A percentile compares a stretch with the other conserved stretches of the same genome.
Evolutionary conservation across 2,113 vertebrate genomes (phyloP).

Genomic region (Limanda limanda): DNA sequence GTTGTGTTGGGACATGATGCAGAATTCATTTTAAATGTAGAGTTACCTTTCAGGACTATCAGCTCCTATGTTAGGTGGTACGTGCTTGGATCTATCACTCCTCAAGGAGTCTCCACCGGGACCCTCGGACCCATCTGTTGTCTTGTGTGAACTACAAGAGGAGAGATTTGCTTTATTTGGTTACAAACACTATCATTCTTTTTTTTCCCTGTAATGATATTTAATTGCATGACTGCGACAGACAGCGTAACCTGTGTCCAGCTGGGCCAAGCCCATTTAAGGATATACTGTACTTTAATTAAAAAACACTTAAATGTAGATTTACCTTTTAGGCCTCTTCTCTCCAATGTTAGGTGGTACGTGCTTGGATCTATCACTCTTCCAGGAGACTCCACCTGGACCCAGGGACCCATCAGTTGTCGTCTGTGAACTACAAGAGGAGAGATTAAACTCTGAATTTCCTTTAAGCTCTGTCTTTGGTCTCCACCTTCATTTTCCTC

Average conservation of each 20-base stretch:
- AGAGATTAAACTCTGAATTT: no score
- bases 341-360: fast-evolving
- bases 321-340: background rate
- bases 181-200: no score
- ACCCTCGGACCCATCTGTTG: background rate
- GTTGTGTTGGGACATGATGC: no score
- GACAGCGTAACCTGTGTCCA: no score
- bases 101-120: background rate
- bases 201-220: no score
- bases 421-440: background rate
- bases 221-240: no score
- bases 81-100: fast-evolving
- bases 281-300: no score
- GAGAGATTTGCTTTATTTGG: background rate
- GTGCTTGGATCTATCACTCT: background rate
- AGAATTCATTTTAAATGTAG: no score
- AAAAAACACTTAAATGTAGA: no score
- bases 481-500: no score
- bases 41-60: background rate
- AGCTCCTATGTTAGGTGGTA: fast-evolving
- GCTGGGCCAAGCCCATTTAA: no score
- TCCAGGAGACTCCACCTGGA: background rate
- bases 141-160: background rate
- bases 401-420: background rate
- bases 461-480: no score